Evolutionary conservation across 2,888 invertebrate genomes (phyloP), one percentile per base, ranked within the genome.

Genomic region (Ochropleura leucogaster): DNA sequence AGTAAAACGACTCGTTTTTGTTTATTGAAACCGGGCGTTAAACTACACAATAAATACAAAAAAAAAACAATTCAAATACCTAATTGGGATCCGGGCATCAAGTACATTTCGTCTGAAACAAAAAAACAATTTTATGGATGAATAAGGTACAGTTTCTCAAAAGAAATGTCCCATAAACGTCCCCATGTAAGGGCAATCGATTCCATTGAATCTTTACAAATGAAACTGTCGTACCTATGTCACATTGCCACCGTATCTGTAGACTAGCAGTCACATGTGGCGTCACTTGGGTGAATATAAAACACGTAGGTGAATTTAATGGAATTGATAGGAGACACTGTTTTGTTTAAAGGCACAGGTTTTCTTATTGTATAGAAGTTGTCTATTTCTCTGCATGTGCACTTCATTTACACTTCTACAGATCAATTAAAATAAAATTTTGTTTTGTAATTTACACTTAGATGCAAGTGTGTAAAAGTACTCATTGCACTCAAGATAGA

Each of bases 31-130:
- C n/a, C n/a, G n/a, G n/a, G n/a, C n/a, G n/a, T n/a, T 30, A 30
- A 16, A 74, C 65, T 76, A 82, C 30, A 67, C 14, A 65, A 55
- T 30, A 20, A 42, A n/a, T 20, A 67, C 40, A 49, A 16, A 60
- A 59, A 18, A 60, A n/a, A 71, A 20, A 64, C 16, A 40, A 57
- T 20, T n/a, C 20, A 69, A 77, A 79, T 81, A 81, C 81, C 81
- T 84, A 81, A 79, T 80, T 80, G 81, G 46, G 80, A 79, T 84
- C 81, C 81, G 46, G 81, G 84, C 81, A 80, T 80, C 80, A 81
- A 84, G 60, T 81, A 81, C 80, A 81, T 81, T 81, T 81, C 84
- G 81, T 81, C 81, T 81, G 81, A 79, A 81, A 81, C 81, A 81
- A 81, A 81, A n/a, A 81, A 63, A 81, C 47, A 78, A 81, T 70